Evolutionary conservation across 2,888 invertebrate genomes (phyloP).

Genomic region (Agonopterix subpropinquella): DNA sequence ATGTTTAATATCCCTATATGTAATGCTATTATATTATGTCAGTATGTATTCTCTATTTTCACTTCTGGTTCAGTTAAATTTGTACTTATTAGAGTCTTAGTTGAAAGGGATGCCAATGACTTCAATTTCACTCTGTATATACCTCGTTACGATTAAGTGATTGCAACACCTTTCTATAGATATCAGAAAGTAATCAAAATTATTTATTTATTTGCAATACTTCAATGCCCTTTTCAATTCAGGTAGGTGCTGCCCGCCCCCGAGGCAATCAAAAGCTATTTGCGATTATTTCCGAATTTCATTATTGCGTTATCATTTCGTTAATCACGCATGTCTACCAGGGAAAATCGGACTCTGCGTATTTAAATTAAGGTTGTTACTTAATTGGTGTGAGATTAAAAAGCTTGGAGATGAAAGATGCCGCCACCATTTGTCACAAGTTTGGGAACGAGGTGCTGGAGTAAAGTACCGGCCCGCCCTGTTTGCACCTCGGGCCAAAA

Average conservation of each 20-base stretch:
- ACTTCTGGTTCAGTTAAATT: no score
- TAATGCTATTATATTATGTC: no score
- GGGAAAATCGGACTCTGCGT: slow-evolving; percentile 23
- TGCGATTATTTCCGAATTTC: slow-evolving; percentile 70
- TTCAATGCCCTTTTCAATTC: slow-evolving; percentile 46
- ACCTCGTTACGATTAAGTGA: no score
- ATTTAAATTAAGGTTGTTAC: slow-evolving; percentile 28
- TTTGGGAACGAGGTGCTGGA: slow-evolving; percentile 64
- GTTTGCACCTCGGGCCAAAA: slow-evolving; percentile 51
- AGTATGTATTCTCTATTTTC: no score
- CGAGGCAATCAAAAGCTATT: slow-evolving; percentile 52
- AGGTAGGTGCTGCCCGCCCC: slow-evolving; percentile 41
- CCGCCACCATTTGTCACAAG: slow-evolving; percentile 72
- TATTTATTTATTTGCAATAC: slow-evolving; percentile 33
- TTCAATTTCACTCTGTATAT: no score
- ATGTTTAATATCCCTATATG: no score
- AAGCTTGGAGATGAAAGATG: slow-evolving; percentile 63
- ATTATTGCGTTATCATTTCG: slow-evolving; percentile 65
- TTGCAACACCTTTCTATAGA: no score
- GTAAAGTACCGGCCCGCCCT: slow-evolving; percentile 64
- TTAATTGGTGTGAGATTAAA: slow-evolving; percentile 15
- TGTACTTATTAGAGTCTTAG: no score
- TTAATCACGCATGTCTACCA: slow-evolving; percentile 31
- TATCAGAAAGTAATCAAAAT: neutral
- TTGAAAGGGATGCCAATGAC: no score